These are phyloP conservation scores for Anas platyrhynchos DNA, from an alignment of 2,113 vertebrate genomes.

Conservation along the genomic window DNA sequence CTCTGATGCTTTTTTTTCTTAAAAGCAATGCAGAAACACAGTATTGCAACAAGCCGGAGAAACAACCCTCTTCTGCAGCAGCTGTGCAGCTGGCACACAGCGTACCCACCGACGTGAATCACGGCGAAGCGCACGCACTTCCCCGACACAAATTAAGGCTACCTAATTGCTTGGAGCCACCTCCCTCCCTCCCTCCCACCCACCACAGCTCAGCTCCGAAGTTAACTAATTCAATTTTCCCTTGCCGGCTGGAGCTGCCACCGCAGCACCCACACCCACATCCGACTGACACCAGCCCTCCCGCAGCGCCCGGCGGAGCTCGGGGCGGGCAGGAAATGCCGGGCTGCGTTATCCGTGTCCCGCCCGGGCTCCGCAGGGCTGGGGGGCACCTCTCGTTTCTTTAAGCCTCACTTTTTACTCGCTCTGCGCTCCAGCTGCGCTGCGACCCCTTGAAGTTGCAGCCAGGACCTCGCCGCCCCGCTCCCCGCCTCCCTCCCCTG, in stretches of 20 bases:
- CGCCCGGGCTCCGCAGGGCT: not conserved
- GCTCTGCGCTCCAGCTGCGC: not conserved
- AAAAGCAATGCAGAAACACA: not conserved
- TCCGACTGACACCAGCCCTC: conserved; percentile 55
- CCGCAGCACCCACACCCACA: conserved; percentile 52
- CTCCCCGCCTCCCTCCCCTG: not conserved
- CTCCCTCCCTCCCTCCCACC: conserved; percentile 43
- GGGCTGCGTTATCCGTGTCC: conserved; percentile 39
- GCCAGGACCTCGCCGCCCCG: not conserved
- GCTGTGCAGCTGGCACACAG: not conserved
- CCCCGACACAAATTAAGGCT: not conserved
- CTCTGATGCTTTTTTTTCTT: not conserved
- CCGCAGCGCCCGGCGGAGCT: conserved; percentile 57
- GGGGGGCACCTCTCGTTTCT: not conserved
- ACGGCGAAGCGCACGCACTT: not conserved
- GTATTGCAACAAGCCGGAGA: not conserved
- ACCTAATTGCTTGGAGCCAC: conserved; percentile 43
- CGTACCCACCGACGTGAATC: conserved; percentile 3
- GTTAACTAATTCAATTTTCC: conserved; percentile 56
- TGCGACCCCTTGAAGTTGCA: not conserved
- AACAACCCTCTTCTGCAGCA: not conserved
- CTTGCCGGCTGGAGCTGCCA: conserved; percentile 42
- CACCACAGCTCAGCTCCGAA: conserved; percentile 16
- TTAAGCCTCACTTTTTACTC: not conserved
- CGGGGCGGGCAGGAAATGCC: conserved; percentile 61